phyloP scores from a whole-genome alignment of 2,113 vertebrate species.

The Anguilla japonica region DNA sequence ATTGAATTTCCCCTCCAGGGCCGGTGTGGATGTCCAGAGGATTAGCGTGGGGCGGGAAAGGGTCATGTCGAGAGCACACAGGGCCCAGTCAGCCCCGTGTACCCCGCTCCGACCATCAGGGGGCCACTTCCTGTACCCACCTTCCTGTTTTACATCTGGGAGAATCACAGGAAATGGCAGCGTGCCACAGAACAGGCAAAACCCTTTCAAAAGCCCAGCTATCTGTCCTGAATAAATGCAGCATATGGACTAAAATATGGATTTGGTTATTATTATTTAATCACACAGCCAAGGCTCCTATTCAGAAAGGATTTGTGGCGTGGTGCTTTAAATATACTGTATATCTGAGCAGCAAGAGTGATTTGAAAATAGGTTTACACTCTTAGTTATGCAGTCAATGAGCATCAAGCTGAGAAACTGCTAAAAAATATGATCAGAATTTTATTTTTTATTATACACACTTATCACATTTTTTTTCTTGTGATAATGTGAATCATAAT shows the following conservation, averaged over 20 bases:
- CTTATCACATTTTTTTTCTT: slow-evolving; percentile 43
- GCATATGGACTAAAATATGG: not conserved
- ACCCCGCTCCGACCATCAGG: slow-evolving; percentile 37
- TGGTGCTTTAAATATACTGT: not conserved
- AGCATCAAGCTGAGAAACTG: not conserved
- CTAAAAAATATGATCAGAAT: not conserved
- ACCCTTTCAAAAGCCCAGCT: not conserved
- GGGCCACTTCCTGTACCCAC: not conserved
- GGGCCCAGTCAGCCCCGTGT: slow-evolving; percentile 47
- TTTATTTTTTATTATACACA: no score
- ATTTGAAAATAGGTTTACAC: no score
- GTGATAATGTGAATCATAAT: slow-evolving; percentile 39
- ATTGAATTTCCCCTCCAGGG: slow-evolving; percentile 65
- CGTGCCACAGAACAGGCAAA: not conserved
- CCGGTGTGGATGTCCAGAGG: slow-evolving; percentile 57
- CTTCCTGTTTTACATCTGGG: not conserved
- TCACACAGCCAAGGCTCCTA: not conserved
- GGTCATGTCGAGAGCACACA: slow-evolving; percentile 47
- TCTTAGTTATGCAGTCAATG: not conserved
- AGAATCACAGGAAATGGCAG: not conserved
- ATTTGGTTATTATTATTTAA: not conserved
- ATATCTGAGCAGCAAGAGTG: not conserved
- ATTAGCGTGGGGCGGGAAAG: slow-evolving; percentile 60
- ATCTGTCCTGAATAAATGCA: not conserved
- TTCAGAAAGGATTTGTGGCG: not conserved